phyloP scores from a whole-genome alignment of 2,113 vertebrate genomes.

The Pelecanoides urinatrix region DNA sequence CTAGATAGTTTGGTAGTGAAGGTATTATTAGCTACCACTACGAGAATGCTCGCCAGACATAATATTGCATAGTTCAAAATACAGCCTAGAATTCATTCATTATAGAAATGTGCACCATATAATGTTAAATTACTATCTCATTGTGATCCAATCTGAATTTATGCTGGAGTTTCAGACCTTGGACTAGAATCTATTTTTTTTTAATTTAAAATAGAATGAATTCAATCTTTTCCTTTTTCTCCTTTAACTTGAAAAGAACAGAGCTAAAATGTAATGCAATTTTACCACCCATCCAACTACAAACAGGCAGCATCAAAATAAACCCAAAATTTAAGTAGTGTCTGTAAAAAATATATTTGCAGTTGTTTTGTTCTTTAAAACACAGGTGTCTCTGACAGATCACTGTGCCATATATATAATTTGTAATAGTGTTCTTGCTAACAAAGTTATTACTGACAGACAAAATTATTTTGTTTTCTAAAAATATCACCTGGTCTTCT shows the following conservation, averaged over 20 bases:
- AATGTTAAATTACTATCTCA: background rate
- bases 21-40: background rate
- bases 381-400: background rate
- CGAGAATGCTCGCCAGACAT: background rate
- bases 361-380: background rate
- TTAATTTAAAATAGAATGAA: background rate
- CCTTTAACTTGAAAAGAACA: background rate
- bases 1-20: background rate
- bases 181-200: background rate
- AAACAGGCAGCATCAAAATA: background rate
- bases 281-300: background rate
- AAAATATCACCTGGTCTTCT: background rate
- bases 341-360: slow-evolving; percentile 64
- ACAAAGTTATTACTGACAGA: background rate
- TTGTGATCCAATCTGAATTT: background rate
- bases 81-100: background rate
- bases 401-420: background rate
- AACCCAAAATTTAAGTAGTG: background rate
- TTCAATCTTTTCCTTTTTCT: background rate
- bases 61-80: background rate
- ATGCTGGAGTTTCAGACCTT: background rate
- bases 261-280: background rate
- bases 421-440: background rate
- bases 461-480: background rate
- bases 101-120: background rate